Conservation (phyloP, 2,113 vertebrate species). For the Semnornis frantzii region DNA sequence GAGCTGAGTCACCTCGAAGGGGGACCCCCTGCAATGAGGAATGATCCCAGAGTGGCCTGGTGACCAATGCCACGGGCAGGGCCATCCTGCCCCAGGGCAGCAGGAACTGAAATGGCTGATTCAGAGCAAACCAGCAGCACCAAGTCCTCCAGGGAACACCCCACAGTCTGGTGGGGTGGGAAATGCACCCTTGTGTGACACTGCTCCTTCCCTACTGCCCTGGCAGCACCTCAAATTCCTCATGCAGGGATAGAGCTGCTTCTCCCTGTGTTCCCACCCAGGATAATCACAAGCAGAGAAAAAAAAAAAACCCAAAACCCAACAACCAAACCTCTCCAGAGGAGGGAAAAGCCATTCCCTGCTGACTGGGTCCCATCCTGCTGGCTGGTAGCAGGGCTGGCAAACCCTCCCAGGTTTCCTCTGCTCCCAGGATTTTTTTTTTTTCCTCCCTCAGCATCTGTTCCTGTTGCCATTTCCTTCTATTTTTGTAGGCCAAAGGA, state of each 20-base stretch:
- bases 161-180: not conserved
- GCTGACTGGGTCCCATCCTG: not conserved
- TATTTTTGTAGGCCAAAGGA: not conserved
- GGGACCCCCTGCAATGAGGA: fast-evolving
- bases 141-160: not conserved
- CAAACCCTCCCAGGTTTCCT: fast-evolving
- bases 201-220: not conserved
- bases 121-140: not conserved
- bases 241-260: not conserved
- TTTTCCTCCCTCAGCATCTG: slow-evolving; percentile 33
- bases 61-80: not conserved
- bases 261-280: not conserved
- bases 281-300: not conserved
- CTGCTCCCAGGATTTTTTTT: not conserved
- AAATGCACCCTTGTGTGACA: not conserved
- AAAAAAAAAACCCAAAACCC: not conserved
- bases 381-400: not conserved
- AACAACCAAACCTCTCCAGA: not conserved
- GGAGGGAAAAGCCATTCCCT: not conserved
- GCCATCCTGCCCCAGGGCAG: not conserved
- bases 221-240: not conserved
- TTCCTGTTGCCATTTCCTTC: slow-evolving; percentile 12
- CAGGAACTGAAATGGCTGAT: not conserved
- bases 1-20: not conserved
- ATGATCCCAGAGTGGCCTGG: not conserved